Base-by-base conservation (phyloP, 2,888 invertebrate species). In the Aphodius sticticus region DNA sequence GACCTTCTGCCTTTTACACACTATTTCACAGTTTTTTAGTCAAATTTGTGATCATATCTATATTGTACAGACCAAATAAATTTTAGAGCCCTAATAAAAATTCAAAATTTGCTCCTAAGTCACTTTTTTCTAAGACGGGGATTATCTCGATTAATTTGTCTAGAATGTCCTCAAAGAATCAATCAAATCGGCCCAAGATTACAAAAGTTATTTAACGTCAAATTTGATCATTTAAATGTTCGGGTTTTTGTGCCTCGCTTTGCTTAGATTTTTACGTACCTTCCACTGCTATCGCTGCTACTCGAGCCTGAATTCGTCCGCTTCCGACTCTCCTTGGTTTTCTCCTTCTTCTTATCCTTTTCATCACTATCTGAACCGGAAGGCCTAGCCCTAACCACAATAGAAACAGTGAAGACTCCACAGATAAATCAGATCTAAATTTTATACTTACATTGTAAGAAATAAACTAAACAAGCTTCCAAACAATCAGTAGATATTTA, bases 261-360 rank as follows among this genome's bases (percentile, higher is more conserved):
- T 26, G 26, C 26, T 16, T 71, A 71, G 2, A 15, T 71, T 71
- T 14, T 6, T 15, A 16, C 72, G 38, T 81, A 87, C 87, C 88
- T 93, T 87, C 93, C 94, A 89, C 95, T 95, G 85, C 94, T 94
- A 78, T 95, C 95, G 87, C 95, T 95, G 86, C 95, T 95, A 81
- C 95, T 95, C 0, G 95, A 95, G 69, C 94, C 95, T 26, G 95
- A 95, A 80, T 92, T 93, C 81, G 92, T 92, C 82, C 93, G 93
- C 87, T 94, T 94, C 87, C 94, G 94, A 85, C 91, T 92, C 16
- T 92, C 92, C 74, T 90, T 89, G 3, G 89, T 90, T 85, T 93
- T 91, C 77, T 91, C 91, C 83, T 91, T 90, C 80, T 93, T 92
- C 83, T 92, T 92, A 87, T 96, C 95, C 87, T 94, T 94, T 83